Evolutionary conservation across 2,888 invertebrate genomes (phyloP), one percentile per base, ranked within the genome.

Genomic region (Thelaira solivaga): DNA sequence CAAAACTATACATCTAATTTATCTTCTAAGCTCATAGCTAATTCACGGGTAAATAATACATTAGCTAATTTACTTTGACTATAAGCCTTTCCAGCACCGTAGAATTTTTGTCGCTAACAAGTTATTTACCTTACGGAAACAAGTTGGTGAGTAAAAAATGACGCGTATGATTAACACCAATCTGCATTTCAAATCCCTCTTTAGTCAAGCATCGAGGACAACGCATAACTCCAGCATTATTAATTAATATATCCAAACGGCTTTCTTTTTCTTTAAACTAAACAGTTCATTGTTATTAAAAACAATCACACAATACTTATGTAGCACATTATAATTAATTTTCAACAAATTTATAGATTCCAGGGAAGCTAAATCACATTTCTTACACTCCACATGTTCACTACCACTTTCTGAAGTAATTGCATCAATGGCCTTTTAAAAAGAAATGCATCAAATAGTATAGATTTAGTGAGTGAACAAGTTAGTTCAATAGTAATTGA

Each of bases 61-160:
- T 95, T 95, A 0, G 95, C 95, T 53, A 95, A 88, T 90, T 96
- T 96, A 86, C 95, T 95, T 86, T 93, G 93, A 55, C 89, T 90
- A 83, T 96, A 96, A 0, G 94, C 94, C 49, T 80, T 83, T 1
- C 83, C 84, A 18, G 82, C 83, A 22, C 90, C 90, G 1, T 91
- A 86, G 0, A 93, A 88, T 81, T 90, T 92, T 82, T 96, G 85
- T 95, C 94, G 0, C 92, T 91, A 0, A 84, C 79, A 72, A 87
- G 87, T 4, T 91, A 85, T 81, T 89, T 81, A 84, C 90, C 90
- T 86, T 91, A 82, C 16, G 82, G 82, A 0, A 93, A 83, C 3
- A 93, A 85, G 39, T 92, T 86, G 0, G 93, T 92, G 0, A 93
- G 86, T 7, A 93, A 85, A 72, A 92, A 92, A 80, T 92, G 93